Base-by-base conservation (phyloP, 2,888 invertebrate species). In the Steinernema carpocapsae region DNA sequence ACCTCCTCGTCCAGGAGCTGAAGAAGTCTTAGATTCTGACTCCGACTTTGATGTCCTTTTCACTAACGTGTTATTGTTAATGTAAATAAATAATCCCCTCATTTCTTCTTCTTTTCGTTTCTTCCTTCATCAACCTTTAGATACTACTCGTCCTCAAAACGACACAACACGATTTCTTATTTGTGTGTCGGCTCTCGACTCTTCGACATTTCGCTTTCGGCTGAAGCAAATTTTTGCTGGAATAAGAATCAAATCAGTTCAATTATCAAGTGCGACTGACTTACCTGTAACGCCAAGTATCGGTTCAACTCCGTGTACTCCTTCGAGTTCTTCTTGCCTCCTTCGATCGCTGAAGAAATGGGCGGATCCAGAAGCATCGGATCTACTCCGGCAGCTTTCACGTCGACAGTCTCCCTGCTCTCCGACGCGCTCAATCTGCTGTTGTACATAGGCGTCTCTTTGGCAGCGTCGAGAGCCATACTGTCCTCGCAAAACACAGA, bases 251-350 rank as follows among this genome's bases (percentile, higher is more conserved):
- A 14, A 43, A 43, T 43, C 7, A 43, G 43, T 43, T 43, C 43
- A 43, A 7, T 43, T 43, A 10, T 43, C 10, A 7, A 43, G 14
- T 14, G 14, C 7, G 7, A 43, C 14, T 14, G 19, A n/a, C 48
- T 48, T 17, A 48, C 48, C 48, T 48, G 48, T 19, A 48, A 17
- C 4, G 48, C 48, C 48, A 48, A 48, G 48, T 48, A 48, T 19
- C 48, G 48, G 19, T 48, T 48, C n/a, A 48, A 48, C n/a, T 48
- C 48, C 19, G 48, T 48, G n/a, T 48, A 48, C 48, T 48, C 48
- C n/a, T 48, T 48, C n/a, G 48, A 48, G 48, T 48, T 48, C 48
- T 48, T 48, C 48, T 19, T 6, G 4, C 48, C 48, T 6, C 19
- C n/a, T 3, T 48, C 48, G n/a, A 17, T 6, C 48, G 4, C 48